Evolutionary conservation across 2,888 invertebrate genomes (phyloP), one percentile per base, ranked within the genome.

Genomic region (Parnassius smintheus): DNA sequence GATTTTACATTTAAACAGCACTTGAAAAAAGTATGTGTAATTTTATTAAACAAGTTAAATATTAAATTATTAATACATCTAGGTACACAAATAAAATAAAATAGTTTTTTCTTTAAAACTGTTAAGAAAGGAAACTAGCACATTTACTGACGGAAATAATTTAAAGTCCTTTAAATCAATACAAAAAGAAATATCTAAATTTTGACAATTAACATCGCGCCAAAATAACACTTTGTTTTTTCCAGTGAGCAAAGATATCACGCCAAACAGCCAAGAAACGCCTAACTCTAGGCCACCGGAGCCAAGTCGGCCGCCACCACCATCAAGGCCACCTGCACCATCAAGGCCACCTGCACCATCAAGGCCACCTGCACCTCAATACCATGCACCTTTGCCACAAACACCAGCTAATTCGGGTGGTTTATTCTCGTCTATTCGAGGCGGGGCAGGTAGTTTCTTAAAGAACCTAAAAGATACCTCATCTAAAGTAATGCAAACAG

Each of bases 381-480:
- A 78, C 75, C 83, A 74, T 56, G 80, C 78, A 10, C 86, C 80
- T 1, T 75, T 75, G 58, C 80, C 80, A 1, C 79, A 77, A 22
- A 71, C 71, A 0, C 79, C 82, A 0, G 77, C 80, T 66, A 86
- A 74, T 76, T 86, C 77, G 0, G 92, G 94, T 12, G 96, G 96
- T 41, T 83, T 97, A 35, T 96, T 97, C 86, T 96, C 97, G 2
- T 97, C 98, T 0, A 92, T 99, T 45, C 96, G 95, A 81, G 98
- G 98, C 35, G 98, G 98, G 57, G 98, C 98, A 25, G 98, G 98
- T 2, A 98, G 95, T 77, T 95, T 98, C 75, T 92, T 99, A 66
- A 98, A 98, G 78, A 98, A 98, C 80, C 90, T 99, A 42, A 98
- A 98, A 83, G 99, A 99, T 78, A 98, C 98, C 0, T 98, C 98